Conservation (phyloP, 2,888 invertebrate species). For the Mystacides longicornis region DNA sequence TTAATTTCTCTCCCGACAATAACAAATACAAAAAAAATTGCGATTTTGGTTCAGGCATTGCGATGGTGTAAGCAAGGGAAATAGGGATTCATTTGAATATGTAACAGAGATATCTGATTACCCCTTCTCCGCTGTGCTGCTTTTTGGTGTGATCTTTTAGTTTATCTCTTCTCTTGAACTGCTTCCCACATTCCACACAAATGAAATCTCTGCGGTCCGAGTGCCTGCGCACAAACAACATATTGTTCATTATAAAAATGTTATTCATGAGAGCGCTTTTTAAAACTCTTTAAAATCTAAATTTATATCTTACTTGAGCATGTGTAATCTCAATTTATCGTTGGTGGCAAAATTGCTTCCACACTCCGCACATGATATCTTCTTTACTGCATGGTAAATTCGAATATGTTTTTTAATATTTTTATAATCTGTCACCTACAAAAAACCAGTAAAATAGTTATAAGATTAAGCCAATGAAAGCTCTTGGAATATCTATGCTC, state of each 20-base stretch:
- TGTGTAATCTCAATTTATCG: slow-evolving; percentile 66
- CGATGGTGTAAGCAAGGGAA: no score
- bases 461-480: no score
- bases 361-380: slow-evolving; percentile 61
- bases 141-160: slow-evolving; percentile 64
- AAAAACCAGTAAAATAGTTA: no score
- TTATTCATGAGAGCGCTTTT: background rate
- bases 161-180: slow-evolving; percentile 71
- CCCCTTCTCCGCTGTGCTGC: slow-evolving; percentile 45
- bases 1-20: no score
- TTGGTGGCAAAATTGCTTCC: slow-evolving; percentile 60
- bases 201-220: slow-evolving; percentile 60
- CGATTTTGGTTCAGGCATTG: no score
- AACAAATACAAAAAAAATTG: no score
- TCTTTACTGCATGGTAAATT: slow-evolving; percentile 62
- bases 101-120: no score
- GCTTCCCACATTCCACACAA: slow-evolving; percentile 68
- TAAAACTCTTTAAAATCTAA: background rate
- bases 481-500: no score
- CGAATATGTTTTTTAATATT: slow-evolving; percentile 66
- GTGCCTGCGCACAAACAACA: slow-evolving; percentile 35
- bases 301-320: slow-evolving; percentile 42
- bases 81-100: no score
- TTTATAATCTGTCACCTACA: slow-evolving; percentile 47
- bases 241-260: background rate